Conservation (phyloP, 2,888 invertebrate species). For the Hypolimnas misippus region DNA sequence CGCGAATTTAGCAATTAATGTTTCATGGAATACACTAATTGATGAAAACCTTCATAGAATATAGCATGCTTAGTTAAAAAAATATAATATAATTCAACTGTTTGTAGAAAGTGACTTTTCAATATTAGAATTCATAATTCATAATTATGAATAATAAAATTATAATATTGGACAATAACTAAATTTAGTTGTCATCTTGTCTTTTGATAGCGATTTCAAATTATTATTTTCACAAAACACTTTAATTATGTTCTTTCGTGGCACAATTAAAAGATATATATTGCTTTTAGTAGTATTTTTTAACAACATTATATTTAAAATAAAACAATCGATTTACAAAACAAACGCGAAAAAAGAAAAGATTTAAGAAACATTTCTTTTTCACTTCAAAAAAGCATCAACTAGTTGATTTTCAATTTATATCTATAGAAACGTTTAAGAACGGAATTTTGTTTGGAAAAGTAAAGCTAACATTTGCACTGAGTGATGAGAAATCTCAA, state of each 20-base stretch:
- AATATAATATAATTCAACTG: neutral
- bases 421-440: neutral
- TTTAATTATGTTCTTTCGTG: too few relatives aligned
- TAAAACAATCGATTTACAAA: too few relatives aligned
- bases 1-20: conserved; percentile 45
- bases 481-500: conserved; percentile 20
- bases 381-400: neutral
- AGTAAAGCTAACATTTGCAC: conserved; percentile 19
- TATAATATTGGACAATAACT: too few relatives aligned
- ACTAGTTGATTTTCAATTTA: neutral
- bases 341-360: neutral
- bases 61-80: neutral
- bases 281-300: too few relatives aligned
- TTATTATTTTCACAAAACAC: too few relatives aligned
- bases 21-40: conserved; percentile 13
- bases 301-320: too few relatives aligned
- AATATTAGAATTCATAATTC: too few relatives aligned
- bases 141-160: too few relatives aligned
- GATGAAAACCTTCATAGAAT: neutral
- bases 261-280: too few relatives aligned
- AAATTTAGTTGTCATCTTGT: too few relatives aligned
- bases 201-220: too few relatives aligned
- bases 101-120: too few relatives aligned
- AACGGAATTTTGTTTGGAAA: neutral
- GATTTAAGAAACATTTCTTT: neutral